Evolutionary conservation across 1,140 invertebrate genomes (phyloP).

Genomic region (Ctenoplectra terminalis): DNA sequence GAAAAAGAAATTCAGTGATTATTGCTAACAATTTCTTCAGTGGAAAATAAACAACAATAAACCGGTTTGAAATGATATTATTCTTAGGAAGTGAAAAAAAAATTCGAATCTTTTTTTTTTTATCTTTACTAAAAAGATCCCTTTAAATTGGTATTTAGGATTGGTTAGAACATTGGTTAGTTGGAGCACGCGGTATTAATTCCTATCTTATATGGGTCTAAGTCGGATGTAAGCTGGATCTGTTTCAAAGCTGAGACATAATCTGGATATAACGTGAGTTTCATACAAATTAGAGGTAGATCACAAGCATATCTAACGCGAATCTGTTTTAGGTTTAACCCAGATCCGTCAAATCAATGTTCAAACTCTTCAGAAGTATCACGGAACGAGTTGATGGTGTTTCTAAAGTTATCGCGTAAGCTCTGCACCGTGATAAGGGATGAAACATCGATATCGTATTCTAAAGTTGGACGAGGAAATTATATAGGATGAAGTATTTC

Average conservation of each 20-base stretch:
- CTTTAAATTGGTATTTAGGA: background rate
- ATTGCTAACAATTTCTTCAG: too few species aligned
- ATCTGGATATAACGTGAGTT: background rate
- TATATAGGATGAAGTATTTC: background rate
- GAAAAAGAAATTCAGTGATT: too few species aligned
- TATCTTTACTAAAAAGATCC: too few species aligned
- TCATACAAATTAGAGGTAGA: background rate
- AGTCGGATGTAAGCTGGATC: background rate
- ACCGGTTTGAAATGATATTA: too few species aligned
- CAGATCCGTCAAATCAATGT: background rate
- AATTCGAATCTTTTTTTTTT: too few species aligned
- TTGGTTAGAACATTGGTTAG: background rate
- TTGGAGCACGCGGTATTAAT: too few species aligned
- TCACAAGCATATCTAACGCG: background rate
- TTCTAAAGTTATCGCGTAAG: background rate
- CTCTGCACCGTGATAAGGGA: too few species aligned
- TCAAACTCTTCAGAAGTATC: background rate
- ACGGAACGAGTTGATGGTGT: background rate
- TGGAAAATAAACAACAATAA: too few species aligned
- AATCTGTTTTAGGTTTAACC: constrained; percentile 13
- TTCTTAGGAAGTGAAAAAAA: too few species aligned
- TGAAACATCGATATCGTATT: background rate
- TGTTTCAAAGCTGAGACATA: background rate
- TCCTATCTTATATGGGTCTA: too few species aligned
- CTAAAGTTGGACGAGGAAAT: background rate